Percentiles rank a stretch among this genome's conserved stretches.
phyloP scores from a whole-genome alignment of 2,797 vertebrate species.

The Gallinago stenura region DNA sequence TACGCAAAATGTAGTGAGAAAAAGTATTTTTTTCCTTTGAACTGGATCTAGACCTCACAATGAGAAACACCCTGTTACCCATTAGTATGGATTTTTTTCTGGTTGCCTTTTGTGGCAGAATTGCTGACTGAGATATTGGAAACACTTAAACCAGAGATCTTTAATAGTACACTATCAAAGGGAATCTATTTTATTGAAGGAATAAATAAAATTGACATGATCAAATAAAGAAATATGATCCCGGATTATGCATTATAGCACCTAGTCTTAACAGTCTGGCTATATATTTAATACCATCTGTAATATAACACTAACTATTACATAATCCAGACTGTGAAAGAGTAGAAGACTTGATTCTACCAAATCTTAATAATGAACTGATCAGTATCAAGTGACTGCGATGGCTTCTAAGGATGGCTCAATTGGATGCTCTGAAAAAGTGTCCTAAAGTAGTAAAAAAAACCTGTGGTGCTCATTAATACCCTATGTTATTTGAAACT shows the following conservation, averaged over 20 bases:
- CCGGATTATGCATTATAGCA: background rate
- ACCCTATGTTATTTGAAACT: background rate
- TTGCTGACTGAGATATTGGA: background rate
- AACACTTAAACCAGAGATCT: background rate
- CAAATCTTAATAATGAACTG: background rate
- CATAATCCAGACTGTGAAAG: background rate
- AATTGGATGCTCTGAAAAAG: background rate
- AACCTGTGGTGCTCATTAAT: background rate
- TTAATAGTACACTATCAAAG: background rate
- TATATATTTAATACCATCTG: background rate
- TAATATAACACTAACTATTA: background rate
- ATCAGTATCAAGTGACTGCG: background rate
- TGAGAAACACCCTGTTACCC: background rate
- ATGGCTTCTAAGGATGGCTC: background rate
- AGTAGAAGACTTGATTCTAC: background rate
- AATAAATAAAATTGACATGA: background rate
- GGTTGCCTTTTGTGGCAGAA: background rate
- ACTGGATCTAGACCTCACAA: background rate
- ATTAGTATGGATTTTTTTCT: background rate
- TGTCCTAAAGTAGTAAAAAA: background rate
- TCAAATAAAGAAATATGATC: background rate
- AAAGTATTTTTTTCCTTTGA: background rate
- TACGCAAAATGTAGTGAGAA: background rate
- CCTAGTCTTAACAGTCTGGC: background rate
- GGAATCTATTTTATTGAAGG: background rate